Percentiles rank a stretch among this genome's conserved stretches.
Conservation (phyloP, 2,113 vertebrate species). For the Salvelinus sp. region DNA sequence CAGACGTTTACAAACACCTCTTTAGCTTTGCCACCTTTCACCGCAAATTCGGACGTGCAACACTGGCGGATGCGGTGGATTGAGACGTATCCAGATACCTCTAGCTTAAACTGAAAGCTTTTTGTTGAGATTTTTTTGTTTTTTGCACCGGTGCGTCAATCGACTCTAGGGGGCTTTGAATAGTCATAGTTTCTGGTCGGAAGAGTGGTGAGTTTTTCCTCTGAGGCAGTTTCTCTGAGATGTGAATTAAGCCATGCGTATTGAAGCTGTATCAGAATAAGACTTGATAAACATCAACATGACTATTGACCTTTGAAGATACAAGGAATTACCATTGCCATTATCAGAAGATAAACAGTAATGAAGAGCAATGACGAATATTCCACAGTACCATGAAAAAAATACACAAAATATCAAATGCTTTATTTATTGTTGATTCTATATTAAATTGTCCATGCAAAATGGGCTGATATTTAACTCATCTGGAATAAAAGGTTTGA, state of each 20-base stretch:
- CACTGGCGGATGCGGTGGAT: no score
- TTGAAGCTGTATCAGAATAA: conserved; percentile 35
- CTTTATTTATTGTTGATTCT: conserved; percentile 13
- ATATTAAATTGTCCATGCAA: conserved; percentile 52
- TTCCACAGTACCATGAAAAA: conserved; percentile 21
- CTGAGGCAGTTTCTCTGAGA: conserved; percentile 28
- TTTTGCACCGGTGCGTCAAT: no score
- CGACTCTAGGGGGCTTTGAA: conserved; percentile 14
- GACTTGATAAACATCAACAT: conserved; percentile 50
- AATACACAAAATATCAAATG: conserved; percentile 16
- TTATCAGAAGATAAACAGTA: conserved; percentile 45
- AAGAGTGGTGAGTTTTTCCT: conserved; percentile 21
- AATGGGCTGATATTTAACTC: conserved; percentile 34
- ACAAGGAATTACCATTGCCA: conserved; percentile 34
- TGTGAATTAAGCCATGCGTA: conserved; percentile 26
- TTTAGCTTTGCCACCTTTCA: no score
- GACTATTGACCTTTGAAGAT: conserved; percentile 64
- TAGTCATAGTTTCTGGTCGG: conserved; percentile 35
- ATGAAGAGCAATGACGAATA: conserved; percentile 28
- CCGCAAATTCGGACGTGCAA: no score
- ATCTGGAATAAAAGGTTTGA: conserved; percentile 41
- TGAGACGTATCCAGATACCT: no score
- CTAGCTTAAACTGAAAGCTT: no score
- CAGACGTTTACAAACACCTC: no score
- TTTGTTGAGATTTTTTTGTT: no score